A percentile compares a stretch with the other conserved stretches of the same genome.
phyloP scores from a whole-genome alignment of 1,140 invertebrate genomes.

The Dreissena polymorpha region DNA sequence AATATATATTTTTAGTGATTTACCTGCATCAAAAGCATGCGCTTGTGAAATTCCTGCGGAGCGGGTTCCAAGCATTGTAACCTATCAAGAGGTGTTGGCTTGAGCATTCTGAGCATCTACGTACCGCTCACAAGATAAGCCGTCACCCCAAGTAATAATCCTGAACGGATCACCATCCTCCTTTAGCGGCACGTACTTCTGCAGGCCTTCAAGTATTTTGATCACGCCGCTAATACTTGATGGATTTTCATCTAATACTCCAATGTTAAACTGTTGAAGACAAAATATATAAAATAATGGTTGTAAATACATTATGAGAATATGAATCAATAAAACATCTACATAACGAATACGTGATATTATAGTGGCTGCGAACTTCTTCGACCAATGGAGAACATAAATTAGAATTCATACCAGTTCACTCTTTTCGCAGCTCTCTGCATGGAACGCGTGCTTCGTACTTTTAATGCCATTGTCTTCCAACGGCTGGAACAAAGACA shows the following conservation, averaged over 20 bases:
- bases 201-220: conserved; percentile 26
- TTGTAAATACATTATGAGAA: background rate
- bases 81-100: background rate
- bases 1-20: background rate
- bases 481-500: background rate
- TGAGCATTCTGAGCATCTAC: conserved; percentile 31
- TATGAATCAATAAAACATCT: background rate
- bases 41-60: conserved; percentile 25
- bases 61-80: conserved; percentile 14
- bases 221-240: conserved; percentile 25
- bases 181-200: conserved; percentile 7
- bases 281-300: background rate
- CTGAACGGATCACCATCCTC: background rate
- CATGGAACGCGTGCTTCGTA: background rate
- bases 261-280: conserved; percentile 28
- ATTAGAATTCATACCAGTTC: conserved; percentile 19
- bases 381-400: background rate
- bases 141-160: conserved; percentile 25
- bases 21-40: conserved; percentile 39
- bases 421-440: conserved; percentile 16
- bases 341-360: background rate
- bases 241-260: conserved; percentile 28
- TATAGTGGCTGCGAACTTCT: background rate
- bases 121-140: conserved; percentile 23
- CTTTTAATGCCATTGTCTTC: background rate